phyloP scores from a whole-genome alignment of 2,888 invertebrate genomes.

The Gari tellinella region DNA sequence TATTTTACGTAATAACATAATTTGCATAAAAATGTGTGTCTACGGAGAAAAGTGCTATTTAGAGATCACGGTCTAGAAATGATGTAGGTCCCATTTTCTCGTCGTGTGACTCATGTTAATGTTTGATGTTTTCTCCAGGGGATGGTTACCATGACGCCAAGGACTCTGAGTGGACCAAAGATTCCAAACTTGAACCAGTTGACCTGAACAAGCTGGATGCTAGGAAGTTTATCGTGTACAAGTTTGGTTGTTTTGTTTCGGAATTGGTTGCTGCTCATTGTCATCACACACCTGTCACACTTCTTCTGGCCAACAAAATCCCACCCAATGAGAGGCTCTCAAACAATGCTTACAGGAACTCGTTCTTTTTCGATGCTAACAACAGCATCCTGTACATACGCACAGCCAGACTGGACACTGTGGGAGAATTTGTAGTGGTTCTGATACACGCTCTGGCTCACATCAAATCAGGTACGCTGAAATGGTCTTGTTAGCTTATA shows the following conservation, averaged over 20 bases:
- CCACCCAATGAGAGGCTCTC: constrained; percentile 78
- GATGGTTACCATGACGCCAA: constrained; percentile 77
- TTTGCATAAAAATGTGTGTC: no score
- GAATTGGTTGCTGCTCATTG: constrained; percentile 79
- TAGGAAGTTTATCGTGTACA: constrained; percentile 81
- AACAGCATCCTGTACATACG: constrained; percentile 81
- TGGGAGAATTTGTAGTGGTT: constrained; percentile 81
- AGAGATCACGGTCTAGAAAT: no score
- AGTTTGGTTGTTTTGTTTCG: constrained; percentile 81
- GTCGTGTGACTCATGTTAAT: no score
- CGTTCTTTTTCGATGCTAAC: constrained; percentile 82
- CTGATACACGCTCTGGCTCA: constrained; percentile 81
- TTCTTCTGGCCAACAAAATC: constrained; percentile 81
- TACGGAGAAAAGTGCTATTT: no score
- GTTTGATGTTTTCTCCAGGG: constrained; percentile 54
- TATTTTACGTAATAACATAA: no score
- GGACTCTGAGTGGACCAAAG: constrained; percentile 79
- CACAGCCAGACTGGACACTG: constrained; percentile 77
- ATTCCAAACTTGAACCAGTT: constrained; percentile 78
- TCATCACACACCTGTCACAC: constrained; percentile 78
- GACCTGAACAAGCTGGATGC: constrained; percentile 81
- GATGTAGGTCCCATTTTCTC: no score
- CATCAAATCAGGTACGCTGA: constrained; percentile 79
- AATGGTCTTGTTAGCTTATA: no score
- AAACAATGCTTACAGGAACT: constrained; percentile 81